Base-by-base conservation (phyloP, 1,140 invertebrate species). In the Zaprionus camerounensis region DNA sequence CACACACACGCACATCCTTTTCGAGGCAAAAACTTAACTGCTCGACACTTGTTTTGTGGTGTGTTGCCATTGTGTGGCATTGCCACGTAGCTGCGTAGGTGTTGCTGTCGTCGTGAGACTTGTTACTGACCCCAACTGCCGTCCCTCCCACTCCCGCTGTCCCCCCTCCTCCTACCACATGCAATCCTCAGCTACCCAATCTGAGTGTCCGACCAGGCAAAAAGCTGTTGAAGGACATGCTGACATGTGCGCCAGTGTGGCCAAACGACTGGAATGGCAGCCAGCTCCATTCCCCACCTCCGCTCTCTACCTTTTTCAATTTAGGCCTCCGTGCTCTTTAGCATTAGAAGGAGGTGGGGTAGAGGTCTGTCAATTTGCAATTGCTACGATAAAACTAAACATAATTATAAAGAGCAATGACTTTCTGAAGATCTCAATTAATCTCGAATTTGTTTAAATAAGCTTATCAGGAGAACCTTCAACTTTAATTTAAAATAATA, bases 31-130 rank as follows among this genome's bases (percentile, higher is more conserved):
- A 87, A 87, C 84, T 87, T 87, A 87, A 87, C 84, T 87, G 84
- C 84, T 58, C 74, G 81, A 87, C 84, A 87, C 84, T 87, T 87
- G 84, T 87, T 87, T 83, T 87, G 84, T 88, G 84, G 84, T 87
- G 74, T 88, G 84, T 88, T 78, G 80, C 71, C 68, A 88, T 83
- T 87, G 84, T 87, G 74, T 66, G 55, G 58, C 61, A 22, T 34
- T 76, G 51, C 59, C 64, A 17, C n/a, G 41, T 46, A 17, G 41
- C 34, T 55, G 58, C 57, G 58, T 73, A 72, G 75, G 70, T 82
- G 77, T 68, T 77, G 74, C 67, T 79, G 57, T 76, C 61, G 57
- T 76, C 62, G 66, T 62, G 62, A 71, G 78, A 84, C 82, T 76
- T 84, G 82, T 85, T 84, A 80, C 65, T 66, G 83, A 82, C 69